Conservation (phyloP, 2,888 invertebrate genomes). For the Aphidius colemani region DNA sequence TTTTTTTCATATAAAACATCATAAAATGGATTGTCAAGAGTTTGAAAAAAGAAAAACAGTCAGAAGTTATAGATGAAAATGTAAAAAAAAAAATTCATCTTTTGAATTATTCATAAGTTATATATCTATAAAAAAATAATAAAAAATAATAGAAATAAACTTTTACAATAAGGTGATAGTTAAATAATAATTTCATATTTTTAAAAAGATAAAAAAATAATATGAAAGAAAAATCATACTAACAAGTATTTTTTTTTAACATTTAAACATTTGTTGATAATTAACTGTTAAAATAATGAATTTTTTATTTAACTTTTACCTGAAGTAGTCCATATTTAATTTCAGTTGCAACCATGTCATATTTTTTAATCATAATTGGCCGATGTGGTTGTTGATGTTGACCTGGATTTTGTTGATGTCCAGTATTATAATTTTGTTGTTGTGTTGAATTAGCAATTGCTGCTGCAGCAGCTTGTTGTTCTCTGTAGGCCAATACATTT, state of each 20-base stretch:
- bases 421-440: slow-evolving; percentile 33
- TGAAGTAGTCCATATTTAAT: slow-evolving; percentile 91
- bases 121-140: neutral
- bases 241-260: neutral
- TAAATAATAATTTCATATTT: no score
- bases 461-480: slow-evolving; percentile 61
- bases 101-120: slow-evolving; percentile 5
- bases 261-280: no score
- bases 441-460: slow-evolving; percentile 51
- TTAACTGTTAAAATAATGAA: no score
- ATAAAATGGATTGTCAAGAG: no score
- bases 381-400: slow-evolving; percentile 52
- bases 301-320: slow-evolving; percentile 63
- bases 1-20: neutral
- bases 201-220: neutral
- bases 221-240: slow-evolving; percentile 1
- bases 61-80: no score
- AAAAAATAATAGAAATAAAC: neutral
- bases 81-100: neutral
- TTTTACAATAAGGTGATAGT: no score
- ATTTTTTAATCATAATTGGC: slow-evolving; percentile 76
- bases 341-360: slow-evolving; percentile 89
- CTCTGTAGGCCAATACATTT: slow-evolving; percentile 84
- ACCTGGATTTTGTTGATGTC: slow-evolving; percentile 47
- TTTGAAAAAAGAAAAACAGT: no score